These are phyloP conservation scores for Amazona guildingii DNA, from an alignment of 2,113 vertebrate species.

Conservation along the genomic window DNA sequence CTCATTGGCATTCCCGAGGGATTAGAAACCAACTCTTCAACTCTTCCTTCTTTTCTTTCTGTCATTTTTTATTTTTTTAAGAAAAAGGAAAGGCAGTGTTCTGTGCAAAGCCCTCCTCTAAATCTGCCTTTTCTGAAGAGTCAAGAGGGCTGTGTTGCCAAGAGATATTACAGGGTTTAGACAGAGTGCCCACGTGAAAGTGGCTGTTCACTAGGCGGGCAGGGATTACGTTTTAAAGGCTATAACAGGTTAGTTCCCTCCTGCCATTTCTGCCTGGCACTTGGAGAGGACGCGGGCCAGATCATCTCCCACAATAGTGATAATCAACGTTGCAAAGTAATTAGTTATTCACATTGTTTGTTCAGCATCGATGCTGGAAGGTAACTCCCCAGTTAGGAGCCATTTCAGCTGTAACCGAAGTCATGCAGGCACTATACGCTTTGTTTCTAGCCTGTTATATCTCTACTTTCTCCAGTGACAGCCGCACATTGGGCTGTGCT, in stretches of 20 bases:
- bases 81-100: background rate
- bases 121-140: conserved; percentile 30
- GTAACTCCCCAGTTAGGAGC: conserved; percentile 59
- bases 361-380: conserved; percentile 27
- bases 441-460: conserved; percentile 61
- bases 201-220: background rate
- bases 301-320: background rate
- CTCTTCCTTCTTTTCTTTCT: background rate
- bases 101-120: background rate
- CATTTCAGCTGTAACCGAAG: conserved; percentile 53
- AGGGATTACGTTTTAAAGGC: conserved; percentile 12
- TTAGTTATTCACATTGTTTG: conserved; percentile 29
- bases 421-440: conserved; percentile 47
- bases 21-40: conserved; percentile 1
- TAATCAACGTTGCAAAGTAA: conserved; percentile 44
- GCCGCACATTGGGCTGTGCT: background rate
- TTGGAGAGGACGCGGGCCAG: background rate
- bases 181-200: conserved; percentile 46
- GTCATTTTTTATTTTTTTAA: background rate
- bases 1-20: background rate
- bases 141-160: conserved; percentile 35
- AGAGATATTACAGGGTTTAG: conserved; percentile 55
- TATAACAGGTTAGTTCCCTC: conserved; percentile 22
- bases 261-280: background rate
- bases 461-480: conserved; percentile 58